phyloP scores from a whole-genome alignment of 1,140 invertebrate genomes.

The Linepithema humile region DNA sequence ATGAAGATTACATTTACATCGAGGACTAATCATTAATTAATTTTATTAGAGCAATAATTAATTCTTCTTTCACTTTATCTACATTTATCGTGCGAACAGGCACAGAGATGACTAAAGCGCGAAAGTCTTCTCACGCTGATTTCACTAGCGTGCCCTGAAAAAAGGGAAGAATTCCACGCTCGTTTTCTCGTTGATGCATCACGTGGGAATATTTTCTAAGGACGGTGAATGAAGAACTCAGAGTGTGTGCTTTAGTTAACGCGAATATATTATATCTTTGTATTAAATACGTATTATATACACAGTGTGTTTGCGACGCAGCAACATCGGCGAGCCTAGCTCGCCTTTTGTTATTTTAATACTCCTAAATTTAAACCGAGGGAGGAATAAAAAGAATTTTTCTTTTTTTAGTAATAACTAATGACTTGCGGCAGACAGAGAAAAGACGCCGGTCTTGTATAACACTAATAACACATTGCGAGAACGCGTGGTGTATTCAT shows the following conservation, averaged over 20 bases:
- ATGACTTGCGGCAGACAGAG: background rate
- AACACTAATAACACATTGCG: conserved; percentile 30
- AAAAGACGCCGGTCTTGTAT: conserved; percentile 12
- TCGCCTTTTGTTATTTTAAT: conserved; percentile 26
- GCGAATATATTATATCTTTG: conserved; percentile 10
- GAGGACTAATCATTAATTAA: background rate
- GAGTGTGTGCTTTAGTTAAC: background rate
- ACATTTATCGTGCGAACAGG: background rate
- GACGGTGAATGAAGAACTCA: background rate
- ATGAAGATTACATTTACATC: background rate
- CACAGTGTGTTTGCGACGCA: background rate
- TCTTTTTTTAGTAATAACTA: background rate
- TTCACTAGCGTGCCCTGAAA: conserved; percentile 3
- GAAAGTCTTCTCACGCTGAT: conserved; percentile 45
- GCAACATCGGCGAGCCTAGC: background rate
- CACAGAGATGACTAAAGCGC: background rate
- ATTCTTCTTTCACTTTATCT: background rate
- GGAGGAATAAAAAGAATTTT: background rate
- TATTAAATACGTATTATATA: conserved; percentile 20
- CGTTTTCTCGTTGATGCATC: background rate
- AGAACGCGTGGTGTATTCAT: conserved; percentile 14
- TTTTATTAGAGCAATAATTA: background rate
- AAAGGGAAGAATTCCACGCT: background rate
- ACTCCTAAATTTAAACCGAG: conserved; percentile 6
- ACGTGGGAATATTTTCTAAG: conserved; percentile 10